Percentiles rank a stretch among this genome's conserved stretches.
Conservation (phyloP, 2,113 vertebrate genomes). For the Ursus arctos region DNA sequence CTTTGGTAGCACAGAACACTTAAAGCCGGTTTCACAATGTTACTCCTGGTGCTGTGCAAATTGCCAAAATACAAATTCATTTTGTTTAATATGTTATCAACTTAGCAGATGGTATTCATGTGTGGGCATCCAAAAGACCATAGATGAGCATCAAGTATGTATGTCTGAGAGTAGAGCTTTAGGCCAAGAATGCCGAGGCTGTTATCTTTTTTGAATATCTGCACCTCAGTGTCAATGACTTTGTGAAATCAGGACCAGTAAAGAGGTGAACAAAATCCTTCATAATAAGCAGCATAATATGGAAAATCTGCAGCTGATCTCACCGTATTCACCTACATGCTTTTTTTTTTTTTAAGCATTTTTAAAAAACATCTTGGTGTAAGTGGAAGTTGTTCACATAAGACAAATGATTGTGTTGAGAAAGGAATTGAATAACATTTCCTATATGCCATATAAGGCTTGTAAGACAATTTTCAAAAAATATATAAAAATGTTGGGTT, state of each 20-base stretch:
- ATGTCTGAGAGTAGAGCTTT: conserved; percentile 46
- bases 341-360: background rate
- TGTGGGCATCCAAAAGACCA: background rate
- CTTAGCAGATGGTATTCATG: conserved; percentile 64
- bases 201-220: conserved; percentile 2
- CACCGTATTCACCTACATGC: background rate
- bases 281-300: background rate
- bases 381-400: background rate
- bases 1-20: conserved; percentile 49
- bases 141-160: background rate
- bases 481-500: background rate
- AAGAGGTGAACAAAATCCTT: background rate
- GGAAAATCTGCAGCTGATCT: background rate
- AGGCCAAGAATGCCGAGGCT: conserved; percentile 15
- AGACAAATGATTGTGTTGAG: background rate
- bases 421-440: background rate
- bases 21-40: background rate
- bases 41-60: background rate
- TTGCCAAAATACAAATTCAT: conserved; percentile 68
- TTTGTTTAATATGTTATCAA: conserved; percentile 72
- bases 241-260: background rate
- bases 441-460: background rate
- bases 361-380: background rate
- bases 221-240: background rate
- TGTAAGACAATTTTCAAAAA: background rate